These are phyloP conservation scores for Campylorhamphus procurvoides DNA, from an alignment of 2,113 vertebrate genomes.

Conservation along the genomic window DNA sequence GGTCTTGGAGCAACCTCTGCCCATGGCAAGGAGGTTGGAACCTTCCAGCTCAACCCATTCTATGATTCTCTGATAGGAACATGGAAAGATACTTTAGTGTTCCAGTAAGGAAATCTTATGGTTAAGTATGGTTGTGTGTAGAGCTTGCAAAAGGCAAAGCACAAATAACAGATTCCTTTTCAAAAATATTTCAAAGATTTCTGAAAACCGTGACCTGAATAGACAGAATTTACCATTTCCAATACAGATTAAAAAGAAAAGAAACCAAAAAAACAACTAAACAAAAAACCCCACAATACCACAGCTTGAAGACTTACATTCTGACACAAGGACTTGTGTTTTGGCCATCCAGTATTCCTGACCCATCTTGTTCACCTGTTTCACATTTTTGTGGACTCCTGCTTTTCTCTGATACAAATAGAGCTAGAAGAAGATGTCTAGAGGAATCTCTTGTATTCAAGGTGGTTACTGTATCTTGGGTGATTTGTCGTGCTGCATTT, in stretches of 20 bases:
- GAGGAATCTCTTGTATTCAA: neutral
- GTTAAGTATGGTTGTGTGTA: neutral
- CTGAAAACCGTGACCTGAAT: neutral
- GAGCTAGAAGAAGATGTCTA: neutral
- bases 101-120: neutral
- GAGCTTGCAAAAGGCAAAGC: neutral
- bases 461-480: neutral
- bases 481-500: neutral
- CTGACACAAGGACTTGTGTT: neutral
- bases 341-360: neutral
- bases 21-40: neutral
- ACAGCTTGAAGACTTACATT: neutral
- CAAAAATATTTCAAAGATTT: neutral
- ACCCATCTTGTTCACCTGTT: neutral
- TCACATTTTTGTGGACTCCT: neutral
- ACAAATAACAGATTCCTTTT: neutral
- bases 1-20: neutral
- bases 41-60: neutral
- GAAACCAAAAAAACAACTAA: neutral
- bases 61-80: neutral
- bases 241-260: neutral
- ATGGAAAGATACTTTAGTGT: neutral
- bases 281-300: rapidly evolving
- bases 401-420: neutral
- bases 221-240: neutral